Evolutionary conservation across 2,797 vertebrate genomes (phyloP).

Genomic region (Crenichthys baileyi): DNA sequence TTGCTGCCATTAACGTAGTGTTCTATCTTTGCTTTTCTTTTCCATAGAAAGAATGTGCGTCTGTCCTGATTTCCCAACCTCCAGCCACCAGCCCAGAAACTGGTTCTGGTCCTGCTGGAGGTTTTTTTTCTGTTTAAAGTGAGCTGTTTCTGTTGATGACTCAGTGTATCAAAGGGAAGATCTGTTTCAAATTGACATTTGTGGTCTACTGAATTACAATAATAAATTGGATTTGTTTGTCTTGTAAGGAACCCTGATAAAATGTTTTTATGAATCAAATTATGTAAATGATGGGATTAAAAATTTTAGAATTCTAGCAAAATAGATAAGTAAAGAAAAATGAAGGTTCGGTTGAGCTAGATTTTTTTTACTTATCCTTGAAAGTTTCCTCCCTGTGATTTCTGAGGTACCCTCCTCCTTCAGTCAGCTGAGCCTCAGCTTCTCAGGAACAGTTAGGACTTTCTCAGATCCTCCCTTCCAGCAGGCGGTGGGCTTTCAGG

Average conservation of each 20-base stretch:
- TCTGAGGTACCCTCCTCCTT: conserved; percentile 33
- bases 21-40: too few relatives aligned
- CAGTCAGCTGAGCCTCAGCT: conserved; percentile 32
- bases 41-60: too few relatives aligned
- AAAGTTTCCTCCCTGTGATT: conserved; percentile 14
- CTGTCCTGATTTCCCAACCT: too few relatives aligned
- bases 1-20: too few relatives aligned
- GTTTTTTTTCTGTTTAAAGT: background rate
- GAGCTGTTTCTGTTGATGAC: background rate
- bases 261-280: background rate
- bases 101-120: too few relatives aligned
- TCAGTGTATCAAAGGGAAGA: too few relatives aligned
- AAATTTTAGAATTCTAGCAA: background rate
- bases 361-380: background rate
- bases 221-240: background rate
- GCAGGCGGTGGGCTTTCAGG: conserved; percentile 64
- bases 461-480: conserved; percentile 55
- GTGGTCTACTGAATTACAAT: background rate
- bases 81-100: too few relatives aligned
- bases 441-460: conserved; percentile 72
- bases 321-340: accelerated
- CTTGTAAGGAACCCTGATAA: background rate
- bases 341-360: background rate
- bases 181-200: too few relatives aligned
- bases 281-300: background rate